phyloP scores from a whole-genome alignment of 1,140 invertebrate species.

The Drosophila tani region DNA sequence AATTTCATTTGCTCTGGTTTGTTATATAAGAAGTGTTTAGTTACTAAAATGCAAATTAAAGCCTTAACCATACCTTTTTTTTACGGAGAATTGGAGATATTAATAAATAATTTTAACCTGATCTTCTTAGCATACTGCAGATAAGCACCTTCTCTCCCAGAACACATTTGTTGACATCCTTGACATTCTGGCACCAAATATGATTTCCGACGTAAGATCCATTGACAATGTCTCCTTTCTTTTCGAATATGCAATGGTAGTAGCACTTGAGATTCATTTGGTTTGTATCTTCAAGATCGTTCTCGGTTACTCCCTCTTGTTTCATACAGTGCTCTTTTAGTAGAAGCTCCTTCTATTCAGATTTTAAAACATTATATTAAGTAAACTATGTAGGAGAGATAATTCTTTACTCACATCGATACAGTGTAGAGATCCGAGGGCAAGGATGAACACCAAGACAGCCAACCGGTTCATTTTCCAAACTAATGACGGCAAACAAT shows the following conservation, averaged over 20 bases:
- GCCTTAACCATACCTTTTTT: too few species aligned
- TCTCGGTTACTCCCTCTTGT: neutral
- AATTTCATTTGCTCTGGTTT: too few species aligned
- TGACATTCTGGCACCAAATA: rapidly evolving
- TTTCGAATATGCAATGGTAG: neutral
- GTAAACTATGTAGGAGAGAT: neutral
- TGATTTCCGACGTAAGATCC: neutral
- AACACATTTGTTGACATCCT: neutral
- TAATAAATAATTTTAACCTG: too few species aligned
- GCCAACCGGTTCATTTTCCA: neutral
- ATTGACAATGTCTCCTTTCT: neutral
- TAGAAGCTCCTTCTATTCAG: too few species aligned
- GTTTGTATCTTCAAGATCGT: neutral
- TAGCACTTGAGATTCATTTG: neutral
- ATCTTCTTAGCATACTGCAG: neutral
- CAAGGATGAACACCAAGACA: neutral
- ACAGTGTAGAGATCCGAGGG: neutral
- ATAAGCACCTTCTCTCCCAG: neutral
- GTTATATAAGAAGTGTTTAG: too few species aligned
- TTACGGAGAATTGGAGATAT: too few species aligned
- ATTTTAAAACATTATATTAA: too few species aligned
- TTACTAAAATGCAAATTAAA: too few species aligned
- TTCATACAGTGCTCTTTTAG: neutral
- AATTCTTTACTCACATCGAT: neutral
- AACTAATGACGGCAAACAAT: neutral